These are phyloP conservation scores for Phylloscopus whistleri DNA, from an alignment of 2,113 vertebrate genomes.

Conservation along the genomic window DNA sequence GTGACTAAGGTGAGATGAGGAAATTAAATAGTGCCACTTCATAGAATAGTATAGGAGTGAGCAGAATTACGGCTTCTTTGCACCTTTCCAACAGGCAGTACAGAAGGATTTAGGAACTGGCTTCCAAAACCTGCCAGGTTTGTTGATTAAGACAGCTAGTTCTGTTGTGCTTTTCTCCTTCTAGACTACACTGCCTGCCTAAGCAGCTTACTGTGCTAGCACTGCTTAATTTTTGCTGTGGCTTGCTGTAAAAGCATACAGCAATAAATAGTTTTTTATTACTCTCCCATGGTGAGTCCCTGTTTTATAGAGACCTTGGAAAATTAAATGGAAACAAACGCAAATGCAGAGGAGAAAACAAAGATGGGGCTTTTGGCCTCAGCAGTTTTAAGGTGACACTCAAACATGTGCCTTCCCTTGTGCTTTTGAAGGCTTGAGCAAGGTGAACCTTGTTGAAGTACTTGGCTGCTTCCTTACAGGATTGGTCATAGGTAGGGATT, in stretches of 20 bases:
- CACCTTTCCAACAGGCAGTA: not conserved
- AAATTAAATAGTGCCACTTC: not conserved
- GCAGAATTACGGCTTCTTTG: not conserved
- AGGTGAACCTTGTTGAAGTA: not conserved
- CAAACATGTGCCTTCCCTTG: not conserved
- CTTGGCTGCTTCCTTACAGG: not conserved
- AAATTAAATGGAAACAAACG: not conserved
- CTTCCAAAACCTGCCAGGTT: not conserved
- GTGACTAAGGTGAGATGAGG: constrained; percentile 83
- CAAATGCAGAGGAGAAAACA: not conserved
- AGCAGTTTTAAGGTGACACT: not conserved
- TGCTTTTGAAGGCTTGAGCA: not conserved
- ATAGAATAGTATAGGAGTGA: not conserved
- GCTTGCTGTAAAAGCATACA: not conserved
- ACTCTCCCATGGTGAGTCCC: not conserved
- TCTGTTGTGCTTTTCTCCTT: not conserved
- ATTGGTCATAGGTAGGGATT: not conserved
- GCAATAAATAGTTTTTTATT: not conserved
- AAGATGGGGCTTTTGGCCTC: not conserved
- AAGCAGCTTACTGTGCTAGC: not conserved
- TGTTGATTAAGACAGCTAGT: not conserved
- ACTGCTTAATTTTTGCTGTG: not conserved
- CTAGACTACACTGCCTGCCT: not conserved
- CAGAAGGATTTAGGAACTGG: not conserved
- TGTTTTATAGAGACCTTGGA: not conserved